Evolutionary conservation across 2,888 invertebrate species (phyloP).

Genomic region (Tridacna gigas): DNA sequence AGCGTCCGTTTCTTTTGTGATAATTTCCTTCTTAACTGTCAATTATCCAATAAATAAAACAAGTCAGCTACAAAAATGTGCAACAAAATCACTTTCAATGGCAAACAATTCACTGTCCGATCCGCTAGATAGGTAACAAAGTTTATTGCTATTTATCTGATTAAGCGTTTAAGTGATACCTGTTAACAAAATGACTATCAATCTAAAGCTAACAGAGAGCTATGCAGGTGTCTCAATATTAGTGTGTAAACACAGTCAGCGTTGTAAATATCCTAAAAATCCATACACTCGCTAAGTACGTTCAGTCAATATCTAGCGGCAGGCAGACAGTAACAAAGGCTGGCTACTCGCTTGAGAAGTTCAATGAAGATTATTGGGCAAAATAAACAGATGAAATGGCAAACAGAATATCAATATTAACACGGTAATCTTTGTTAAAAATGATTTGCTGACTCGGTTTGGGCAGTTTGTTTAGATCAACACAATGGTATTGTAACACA

Average conservation of each 20-base stretch:
- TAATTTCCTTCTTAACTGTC: slow-evolving; percentile 39
- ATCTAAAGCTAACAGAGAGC: slow-evolving; percentile 56
- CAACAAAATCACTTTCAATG: not conserved
- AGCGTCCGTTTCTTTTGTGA: slow-evolving; percentile 54
- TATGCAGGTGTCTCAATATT: slow-evolving; percentile 64
- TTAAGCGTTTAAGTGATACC: slow-evolving; percentile 55
- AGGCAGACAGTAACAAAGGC: slow-evolving; percentile 54
- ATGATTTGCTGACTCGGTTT: slow-evolving; percentile 24
- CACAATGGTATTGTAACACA: slow-evolving; percentile 20
- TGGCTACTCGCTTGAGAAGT: slow-evolving; percentile 48
- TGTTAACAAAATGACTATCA: slow-evolving; percentile 64
- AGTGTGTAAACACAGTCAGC: slow-evolving; percentile 63
- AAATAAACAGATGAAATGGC: slow-evolving; percentile 62
- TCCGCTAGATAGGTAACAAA: slow-evolving; percentile 23
- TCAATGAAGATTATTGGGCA: slow-evolving; percentile 58
- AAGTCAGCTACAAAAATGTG: slow-evolving; percentile 4
- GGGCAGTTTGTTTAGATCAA: slow-evolving; percentile 21
- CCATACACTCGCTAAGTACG: slow-evolving; percentile 26
- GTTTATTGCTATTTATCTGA: slow-evolving; percentile 37
- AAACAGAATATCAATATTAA: slow-evolving; percentile 62
- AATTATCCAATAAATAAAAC: slow-evolving; percentile 25
- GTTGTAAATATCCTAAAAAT: slow-evolving; percentile 64
- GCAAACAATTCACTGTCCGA: slow-evolving; percentile 11
- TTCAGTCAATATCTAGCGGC: slow-evolving; percentile 32
- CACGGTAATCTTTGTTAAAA: slow-evolving; percentile 42